phyloP scores from a whole-genome alignment of 1,140 invertebrate species.

The Telenomus remus region DNA sequence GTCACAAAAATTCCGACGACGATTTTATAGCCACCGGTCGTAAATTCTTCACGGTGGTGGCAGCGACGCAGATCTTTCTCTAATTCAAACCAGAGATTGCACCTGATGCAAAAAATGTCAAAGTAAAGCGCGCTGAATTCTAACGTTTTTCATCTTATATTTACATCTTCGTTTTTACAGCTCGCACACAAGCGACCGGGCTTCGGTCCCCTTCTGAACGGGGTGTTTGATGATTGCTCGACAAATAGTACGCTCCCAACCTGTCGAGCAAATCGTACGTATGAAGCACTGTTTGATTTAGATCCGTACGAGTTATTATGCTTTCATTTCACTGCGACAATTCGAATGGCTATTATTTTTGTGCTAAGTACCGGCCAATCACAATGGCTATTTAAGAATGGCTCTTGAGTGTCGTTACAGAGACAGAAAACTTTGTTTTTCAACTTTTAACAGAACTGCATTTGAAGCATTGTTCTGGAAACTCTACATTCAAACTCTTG shows the following conservation, averaged over 20 bases:
- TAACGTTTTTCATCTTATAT: conserved; percentile 45
- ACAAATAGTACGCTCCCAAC: conserved; percentile 68
- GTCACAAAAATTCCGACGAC: conserved; percentile 58
- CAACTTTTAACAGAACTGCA: too few relatives aligned
- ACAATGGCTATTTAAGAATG: not conserved
- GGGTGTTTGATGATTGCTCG: conserved; percentile 57
- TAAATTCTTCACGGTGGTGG: conserved; percentile 66
- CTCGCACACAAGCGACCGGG: conserved; percentile 14
- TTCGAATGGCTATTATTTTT: conserved; percentile 54
- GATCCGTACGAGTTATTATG: conserved; percentile 57
- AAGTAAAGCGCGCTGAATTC: conserved; percentile 40
- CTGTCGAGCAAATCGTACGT: conserved; percentile 57
- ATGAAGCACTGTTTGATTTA: conserved; percentile 56
- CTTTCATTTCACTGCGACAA: conserved; percentile 58
- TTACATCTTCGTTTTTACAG: conserved; percentile 43
- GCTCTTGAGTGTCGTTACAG: not conserved
- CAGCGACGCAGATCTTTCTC: conserved; percentile 63
- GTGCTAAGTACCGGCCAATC: not conserved
- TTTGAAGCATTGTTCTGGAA: too few relatives aligned
- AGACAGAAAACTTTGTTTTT: too few relatives aligned
- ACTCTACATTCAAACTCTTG: too few relatives aligned
- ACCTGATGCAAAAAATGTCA: conserved; percentile 40
- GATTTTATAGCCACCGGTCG: conserved; percentile 70
- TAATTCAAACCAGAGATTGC: conserved; percentile 60
- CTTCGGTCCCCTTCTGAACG: conserved; percentile 26